phyloP scores from a whole-genome alignment of 1,140 invertebrate genomes.

The Popillia japonica region DNA sequence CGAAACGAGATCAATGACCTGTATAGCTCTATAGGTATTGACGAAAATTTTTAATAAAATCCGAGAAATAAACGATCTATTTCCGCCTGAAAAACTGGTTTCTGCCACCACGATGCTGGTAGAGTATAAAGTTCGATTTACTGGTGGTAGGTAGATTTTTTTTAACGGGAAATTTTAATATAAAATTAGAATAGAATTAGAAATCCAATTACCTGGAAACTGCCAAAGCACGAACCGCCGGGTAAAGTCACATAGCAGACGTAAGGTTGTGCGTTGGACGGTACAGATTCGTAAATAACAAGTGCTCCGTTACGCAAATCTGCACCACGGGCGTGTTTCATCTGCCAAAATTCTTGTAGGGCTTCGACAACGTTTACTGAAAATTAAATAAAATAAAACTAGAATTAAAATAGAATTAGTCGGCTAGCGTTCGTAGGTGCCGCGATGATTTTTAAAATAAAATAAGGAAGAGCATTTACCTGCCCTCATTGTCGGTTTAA shows the following conservation, averaged over 20 bases:
- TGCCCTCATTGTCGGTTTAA: slow-evolving; percentile 40
- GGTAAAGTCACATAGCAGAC: slow-evolving; percentile 95
- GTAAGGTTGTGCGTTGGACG: slow-evolving; percentile 87
- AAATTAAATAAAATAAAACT: slow-evolving; percentile 51
- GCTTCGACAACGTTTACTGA: slow-evolving; percentile 94
- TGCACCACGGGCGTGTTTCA: slow-evolving; percentile 89
- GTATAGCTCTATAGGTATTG: too few species aligned
- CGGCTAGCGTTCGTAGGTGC: too few species aligned
- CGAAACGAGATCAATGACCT: too few species aligned
- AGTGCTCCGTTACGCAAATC: slow-evolving; percentile 89
- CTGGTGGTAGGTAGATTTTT: not conserved
- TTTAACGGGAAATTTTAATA: not conserved
- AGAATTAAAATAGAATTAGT: too few species aligned
- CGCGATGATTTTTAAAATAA: not conserved
- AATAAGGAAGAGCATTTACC: slow-evolving; percentile 31
- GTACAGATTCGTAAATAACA: slow-evolving; percentile 95
- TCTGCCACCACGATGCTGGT: not conserved
- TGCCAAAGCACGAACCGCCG: slow-evolving; percentile 94
- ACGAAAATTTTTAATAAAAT: too few species aligned
- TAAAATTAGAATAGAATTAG: not conserved
- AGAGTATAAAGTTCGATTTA: not conserved
- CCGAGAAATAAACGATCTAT: too few species aligned
- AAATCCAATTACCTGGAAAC: slow-evolving; percentile 78
- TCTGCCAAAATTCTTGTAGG: slow-evolving; percentile 96
- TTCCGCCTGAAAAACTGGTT: not conserved